Evolutionary conservation across 2,113 vertebrate genomes (phyloP), one percentile per base, ranked within the genome.

Genomic region (Terrapene triunguis): DNA sequence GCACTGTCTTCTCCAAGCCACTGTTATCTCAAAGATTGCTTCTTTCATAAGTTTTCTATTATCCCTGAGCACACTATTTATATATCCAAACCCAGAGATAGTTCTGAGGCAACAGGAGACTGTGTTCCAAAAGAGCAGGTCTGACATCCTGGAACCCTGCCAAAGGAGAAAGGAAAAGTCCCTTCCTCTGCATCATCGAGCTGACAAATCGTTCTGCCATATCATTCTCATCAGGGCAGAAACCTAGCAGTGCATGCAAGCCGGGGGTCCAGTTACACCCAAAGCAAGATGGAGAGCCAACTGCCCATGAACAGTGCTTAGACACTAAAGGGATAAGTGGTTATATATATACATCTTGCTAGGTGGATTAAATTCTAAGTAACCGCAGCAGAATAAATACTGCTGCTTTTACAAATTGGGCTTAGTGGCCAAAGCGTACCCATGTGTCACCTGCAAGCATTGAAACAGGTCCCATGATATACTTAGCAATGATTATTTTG

Each of bases 401-500:
- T 91, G 17, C n/a, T 88, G 38, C 13, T 59, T 96, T 89, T 84
- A 88, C 69, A 92, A 89, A 87, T 85, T 62, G 81, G 53, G 29
- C 84, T 96, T 72, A 87, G 47, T 16, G 53, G 59, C 69, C 94
- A 92, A 82, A 90, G 29, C 19, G 62, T 91, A 95, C 50, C 89
- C 42, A 85, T 53, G 8, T 88, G 78, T 93, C 76, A 59, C 85
- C 95, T 93, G 42, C 57, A 92, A 95, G 95, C 59, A 85, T 74
- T 51, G 88, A 95, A 72, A 42, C 53, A 95, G 59, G 87, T 92
- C 89, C 84, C 57, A 74, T 85, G 95, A 59, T 65, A 87, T 10
- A 89, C 89, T 95, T 95, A 93, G 80, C 88, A 90, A 93, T 90
- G 69, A 96, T 82, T 95, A 85, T 84, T 88, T 87, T 83, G 47